Conservation (phyloP, 1,140 invertebrate genomes). For the Hyles vespertilio region DNA sequence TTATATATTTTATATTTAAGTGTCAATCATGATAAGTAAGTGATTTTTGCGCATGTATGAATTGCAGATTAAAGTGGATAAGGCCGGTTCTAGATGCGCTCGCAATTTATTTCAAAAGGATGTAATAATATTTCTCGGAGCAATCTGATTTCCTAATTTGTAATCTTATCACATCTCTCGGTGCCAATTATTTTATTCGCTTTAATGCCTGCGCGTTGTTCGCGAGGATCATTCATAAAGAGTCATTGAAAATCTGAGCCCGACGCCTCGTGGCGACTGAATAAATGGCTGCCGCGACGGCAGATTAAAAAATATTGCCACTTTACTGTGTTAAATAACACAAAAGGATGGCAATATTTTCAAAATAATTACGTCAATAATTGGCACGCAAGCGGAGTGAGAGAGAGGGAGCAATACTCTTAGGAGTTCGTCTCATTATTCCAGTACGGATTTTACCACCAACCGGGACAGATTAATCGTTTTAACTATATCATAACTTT, state of each 20-base stretch:
- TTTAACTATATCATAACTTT: conserved; percentile 70
- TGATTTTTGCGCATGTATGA: no score
- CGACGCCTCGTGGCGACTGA: conserved; percentile 29
- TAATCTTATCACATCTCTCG: no score
- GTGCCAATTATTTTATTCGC: neutral
- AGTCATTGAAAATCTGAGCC: conserved; percentile 56
- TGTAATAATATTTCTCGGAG: no score
- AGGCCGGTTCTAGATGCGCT: no score
- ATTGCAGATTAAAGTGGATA: no score
- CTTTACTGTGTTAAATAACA: conserved; percentile 61
- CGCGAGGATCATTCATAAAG: conserved; percentile 37
- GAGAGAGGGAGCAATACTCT: conserved; percentile 36
- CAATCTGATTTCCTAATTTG: no score
- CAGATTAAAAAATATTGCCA: conserved; percentile 59
- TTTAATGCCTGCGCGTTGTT: conserved; percentile 11
- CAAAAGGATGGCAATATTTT: conserved; percentile 67
- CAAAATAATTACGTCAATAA: conserved; percentile 73
- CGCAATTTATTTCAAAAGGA: no score
- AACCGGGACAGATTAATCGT: conserved; percentile 69
- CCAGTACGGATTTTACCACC: conserved; percentile 64
- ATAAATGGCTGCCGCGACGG: conserved; percentile 38
- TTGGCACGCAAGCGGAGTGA: conserved; percentile 56
- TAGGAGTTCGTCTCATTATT: conserved; percentile 61
- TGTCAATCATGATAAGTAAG: no score
- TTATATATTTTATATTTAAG: neutral